Conservation (phyloP, 2,797 vertebrate genomes). For the Notolepis coatsorum region DNA sequence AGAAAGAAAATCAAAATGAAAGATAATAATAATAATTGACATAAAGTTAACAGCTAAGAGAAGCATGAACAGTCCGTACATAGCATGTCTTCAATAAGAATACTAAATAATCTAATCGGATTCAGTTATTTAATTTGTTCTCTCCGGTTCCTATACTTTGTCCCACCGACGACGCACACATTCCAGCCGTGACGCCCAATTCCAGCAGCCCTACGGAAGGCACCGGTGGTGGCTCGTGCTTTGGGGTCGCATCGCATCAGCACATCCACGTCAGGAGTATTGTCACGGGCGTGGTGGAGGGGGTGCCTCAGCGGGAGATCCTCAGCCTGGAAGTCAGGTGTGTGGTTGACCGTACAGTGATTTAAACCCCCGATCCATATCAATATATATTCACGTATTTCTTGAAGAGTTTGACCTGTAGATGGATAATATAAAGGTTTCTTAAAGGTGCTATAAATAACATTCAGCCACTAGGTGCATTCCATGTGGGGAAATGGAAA, state of each 20-base stretch:
- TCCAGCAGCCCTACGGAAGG: constrained; percentile 47
- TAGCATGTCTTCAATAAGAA: too few species aligned
- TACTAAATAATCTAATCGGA: not conserved
- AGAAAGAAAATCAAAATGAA: too few species aligned
- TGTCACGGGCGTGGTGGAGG: constrained; percentile 75
- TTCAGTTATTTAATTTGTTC: not conserved
- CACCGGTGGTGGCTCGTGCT: constrained; percentile 77
- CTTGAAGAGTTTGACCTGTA: too few species aligned
- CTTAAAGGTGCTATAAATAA: too few species aligned
- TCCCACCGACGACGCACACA: constrained; percentile 4
- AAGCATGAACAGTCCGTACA: too few species aligned
- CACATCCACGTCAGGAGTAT: constrained; percentile 82
- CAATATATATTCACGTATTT: too few species aligned
- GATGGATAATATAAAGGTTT: too few species aligned
- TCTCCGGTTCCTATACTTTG: not conserved
- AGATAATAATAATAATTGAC: too few species aligned
- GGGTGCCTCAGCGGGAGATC: constrained; percentile 82
- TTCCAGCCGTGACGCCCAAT: constrained; percentile 67
- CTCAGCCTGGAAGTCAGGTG: constrained; percentile 87
- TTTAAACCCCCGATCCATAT: not conserved
- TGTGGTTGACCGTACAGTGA: not conserved
- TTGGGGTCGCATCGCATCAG: constrained; percentile 83
- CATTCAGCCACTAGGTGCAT: too few species aligned
- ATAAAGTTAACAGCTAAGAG: too few species aligned
- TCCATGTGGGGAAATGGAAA: too few species aligned